These are phyloP conservation scores for Poecilia latipinna DNA, from an alignment of 2,113 vertebrate genomes.

Conservation along the genomic window DNA sequence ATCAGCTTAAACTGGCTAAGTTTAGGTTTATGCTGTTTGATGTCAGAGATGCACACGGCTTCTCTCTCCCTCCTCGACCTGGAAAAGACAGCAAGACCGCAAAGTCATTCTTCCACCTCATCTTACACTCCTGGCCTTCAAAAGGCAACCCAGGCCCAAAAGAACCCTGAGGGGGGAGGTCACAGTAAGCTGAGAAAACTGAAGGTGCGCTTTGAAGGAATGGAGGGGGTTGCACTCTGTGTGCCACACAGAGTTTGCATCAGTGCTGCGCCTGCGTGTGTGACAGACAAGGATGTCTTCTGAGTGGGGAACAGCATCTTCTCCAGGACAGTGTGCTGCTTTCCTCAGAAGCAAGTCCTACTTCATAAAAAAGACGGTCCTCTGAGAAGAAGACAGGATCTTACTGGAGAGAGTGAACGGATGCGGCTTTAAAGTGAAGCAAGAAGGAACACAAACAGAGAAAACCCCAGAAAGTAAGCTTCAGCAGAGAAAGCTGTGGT, in stretches of 20 bases:
- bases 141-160: background rate
- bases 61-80: background rate
- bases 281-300: slow-evolving; percentile 2
- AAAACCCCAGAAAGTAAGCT: background rate
- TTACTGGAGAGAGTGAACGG: background rate
- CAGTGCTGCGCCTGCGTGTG: background rate
- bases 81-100: background rate
- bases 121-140: background rate
- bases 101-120: background rate
- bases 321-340: background rate
- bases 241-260: background rate
- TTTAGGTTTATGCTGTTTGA: background rate
- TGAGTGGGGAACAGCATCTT: slow-evolving; percentile 1
- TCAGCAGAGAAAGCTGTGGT: no score
- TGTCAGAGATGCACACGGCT: background rate
- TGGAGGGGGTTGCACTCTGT: background rate
- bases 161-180: background rate
- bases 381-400: background rate
- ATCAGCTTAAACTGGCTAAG: background rate
- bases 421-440: slow-evolving; percentile 2
- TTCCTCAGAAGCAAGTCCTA: background rate
- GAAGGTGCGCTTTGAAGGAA: background rate
- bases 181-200: background rate
- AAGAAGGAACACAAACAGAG: background rate
- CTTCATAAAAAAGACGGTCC: background rate